Conservation (phyloP, 2,797 vertebrate genomes). For the Peromyscus nudipes region DNA sequence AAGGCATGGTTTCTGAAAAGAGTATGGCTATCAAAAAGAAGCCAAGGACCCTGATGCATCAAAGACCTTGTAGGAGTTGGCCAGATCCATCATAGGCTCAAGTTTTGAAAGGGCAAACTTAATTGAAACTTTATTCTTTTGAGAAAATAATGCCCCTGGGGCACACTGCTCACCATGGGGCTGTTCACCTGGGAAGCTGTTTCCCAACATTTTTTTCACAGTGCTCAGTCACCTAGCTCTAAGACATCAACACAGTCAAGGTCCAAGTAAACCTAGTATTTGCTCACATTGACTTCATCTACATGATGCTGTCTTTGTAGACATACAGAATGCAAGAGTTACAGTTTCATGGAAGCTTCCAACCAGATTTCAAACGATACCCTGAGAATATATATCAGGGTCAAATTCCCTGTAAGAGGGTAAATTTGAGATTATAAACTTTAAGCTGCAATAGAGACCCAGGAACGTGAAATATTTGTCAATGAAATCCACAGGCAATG, state of each 20-base stretch:
- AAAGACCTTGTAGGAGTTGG: background rate
- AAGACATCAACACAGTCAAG: background rate
- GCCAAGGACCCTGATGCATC: background rate
- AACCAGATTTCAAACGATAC: background rate
- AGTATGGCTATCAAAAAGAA: background rate
- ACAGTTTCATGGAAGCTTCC: background rate
- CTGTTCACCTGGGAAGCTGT: background rate
- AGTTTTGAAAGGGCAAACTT: background rate
- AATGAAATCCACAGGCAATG: background rate
- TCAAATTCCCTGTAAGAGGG: background rate
- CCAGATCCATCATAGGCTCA: background rate
- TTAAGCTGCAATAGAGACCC: background rate
- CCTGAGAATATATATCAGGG: background rate
- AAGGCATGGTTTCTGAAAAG: background rate
- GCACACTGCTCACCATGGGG: background rate
- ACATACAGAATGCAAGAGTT: background rate
- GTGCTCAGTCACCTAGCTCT: no score
- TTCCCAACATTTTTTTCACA: background rate
- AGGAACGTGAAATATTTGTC: background rate
- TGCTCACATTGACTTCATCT: background rate
- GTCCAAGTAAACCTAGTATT: background rate
- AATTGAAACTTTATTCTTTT: background rate
- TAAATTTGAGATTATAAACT: background rate
- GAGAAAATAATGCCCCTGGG: background rate
- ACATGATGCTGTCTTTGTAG: background rate